Evolutionary conservation across 1,140 invertebrate genomes (phyloP).

Genomic region (Bactericera cockerelli): DNA sequence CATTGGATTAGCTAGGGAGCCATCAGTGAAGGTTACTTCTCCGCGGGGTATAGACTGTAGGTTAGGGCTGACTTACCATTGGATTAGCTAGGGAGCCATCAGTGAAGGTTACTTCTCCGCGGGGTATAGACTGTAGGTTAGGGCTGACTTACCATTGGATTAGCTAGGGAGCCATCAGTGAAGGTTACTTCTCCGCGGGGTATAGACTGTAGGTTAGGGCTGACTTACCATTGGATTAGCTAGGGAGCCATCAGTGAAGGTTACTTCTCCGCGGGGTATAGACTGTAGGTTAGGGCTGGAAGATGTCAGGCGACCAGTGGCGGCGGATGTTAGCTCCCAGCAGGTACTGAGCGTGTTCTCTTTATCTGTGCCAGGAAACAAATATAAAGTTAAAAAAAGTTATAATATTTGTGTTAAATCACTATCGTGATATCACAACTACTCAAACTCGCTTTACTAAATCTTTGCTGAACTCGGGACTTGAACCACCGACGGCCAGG

Average conservation of each 20-base stretch:
- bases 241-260: too few species aligned
- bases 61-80: conserved; percentile 41
- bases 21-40: conserved; percentile 14
- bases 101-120: conserved; percentile 22
- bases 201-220: conserved; percentile 42
- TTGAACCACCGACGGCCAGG: too few species aligned
- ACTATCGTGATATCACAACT: too few species aligned
- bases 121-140: conserved; percentile 42
- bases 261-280: conserved; percentile 31
- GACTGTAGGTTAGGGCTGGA: conserved; percentile 41
- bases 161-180: too few species aligned
- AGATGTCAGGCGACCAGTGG: conserved; percentile 39
- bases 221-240: too few species aligned
- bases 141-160: too few species aligned
- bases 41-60: conserved; percentile 40
- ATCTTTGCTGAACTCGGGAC: too few species aligned
- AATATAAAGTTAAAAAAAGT: too few species aligned
- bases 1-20: too few species aligned
- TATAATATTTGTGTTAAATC: too few species aligned
- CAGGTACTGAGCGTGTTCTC: conserved; percentile 31
- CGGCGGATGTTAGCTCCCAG: conserved; percentile 35
- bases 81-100: too few species aligned
- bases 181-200: conserved; percentile 29
- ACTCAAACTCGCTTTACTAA: too few species aligned
- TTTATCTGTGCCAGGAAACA: conserved; percentile 20